Percentiles rank a stretch among this genome's conserved stretches.
Evolutionary conservation across 2,113 vertebrate species (phyloP).

Genomic region (Accipiter cooperii): DNA sequence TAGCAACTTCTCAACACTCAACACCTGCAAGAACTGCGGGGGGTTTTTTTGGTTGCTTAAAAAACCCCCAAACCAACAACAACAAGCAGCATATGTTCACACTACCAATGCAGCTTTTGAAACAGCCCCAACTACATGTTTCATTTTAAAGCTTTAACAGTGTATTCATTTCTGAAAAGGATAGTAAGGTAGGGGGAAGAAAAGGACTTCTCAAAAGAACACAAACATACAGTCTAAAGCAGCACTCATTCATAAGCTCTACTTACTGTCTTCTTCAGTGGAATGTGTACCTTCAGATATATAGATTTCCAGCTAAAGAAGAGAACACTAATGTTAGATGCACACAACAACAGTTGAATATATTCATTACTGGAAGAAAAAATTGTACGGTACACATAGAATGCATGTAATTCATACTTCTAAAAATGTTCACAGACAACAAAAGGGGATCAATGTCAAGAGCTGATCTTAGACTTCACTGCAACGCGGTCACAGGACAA

Average conservation of each 20-base stretch:
- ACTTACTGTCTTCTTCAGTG: slow-evolving; percentile 97
- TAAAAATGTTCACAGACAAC: neutral
- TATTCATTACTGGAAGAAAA: neutral
- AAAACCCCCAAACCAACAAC: neutral
- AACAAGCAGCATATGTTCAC: neutral
- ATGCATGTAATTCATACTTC: neutral
- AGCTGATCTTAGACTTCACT: neutral
- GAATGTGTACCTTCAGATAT: slow-evolving; percentile 95
- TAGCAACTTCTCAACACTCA: neutral
- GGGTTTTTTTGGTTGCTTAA: fast-evolving
- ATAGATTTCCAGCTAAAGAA: slow-evolving; percentile 92
- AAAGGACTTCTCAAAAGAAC: neutral
- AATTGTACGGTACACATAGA: fast-evolving
- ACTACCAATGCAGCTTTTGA: neutral
- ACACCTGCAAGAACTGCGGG: neutral
- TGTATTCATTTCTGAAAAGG: neutral
- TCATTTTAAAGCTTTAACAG: neutral
- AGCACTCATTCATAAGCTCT: neutral
- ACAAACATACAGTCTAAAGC: neutral
- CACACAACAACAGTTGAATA: neutral
- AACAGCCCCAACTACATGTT: fast-evolving
- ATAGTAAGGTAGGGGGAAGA: neutral
- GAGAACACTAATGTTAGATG: neutral
- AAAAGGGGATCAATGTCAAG: neutral
- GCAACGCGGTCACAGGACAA: neutral